Evolutionary conservation across 53 echinoderm and acorn worm species (phyloP).

Genomic region (Stichopus horrens): DNA sequence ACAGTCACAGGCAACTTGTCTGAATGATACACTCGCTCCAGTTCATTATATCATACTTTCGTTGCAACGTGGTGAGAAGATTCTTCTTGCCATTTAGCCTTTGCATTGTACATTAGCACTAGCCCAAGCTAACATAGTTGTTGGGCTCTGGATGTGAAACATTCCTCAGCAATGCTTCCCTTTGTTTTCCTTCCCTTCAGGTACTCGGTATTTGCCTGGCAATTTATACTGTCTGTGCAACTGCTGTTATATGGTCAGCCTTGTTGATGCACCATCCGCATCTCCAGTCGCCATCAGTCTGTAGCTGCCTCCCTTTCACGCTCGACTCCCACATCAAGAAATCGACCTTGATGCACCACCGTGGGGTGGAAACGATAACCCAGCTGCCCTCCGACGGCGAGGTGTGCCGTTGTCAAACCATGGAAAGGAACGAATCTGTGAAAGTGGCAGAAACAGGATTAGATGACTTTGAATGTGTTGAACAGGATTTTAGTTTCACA

Average conservation of each 20-base stretch:
- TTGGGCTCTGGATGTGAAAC: no score
- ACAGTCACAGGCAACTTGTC: no score
- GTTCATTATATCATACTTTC: no score
- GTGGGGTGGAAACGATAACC: neutral
- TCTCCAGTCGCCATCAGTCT: conserved; percentile 51
- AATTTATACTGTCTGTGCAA: conserved; percentile 75
- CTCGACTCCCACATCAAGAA: conserved; percentile 65
- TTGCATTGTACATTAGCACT: no score
- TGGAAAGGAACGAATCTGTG: neutral
- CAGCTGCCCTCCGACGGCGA: neutral
- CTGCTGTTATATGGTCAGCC: conserved; percentile 65
- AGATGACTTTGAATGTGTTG: neutral
- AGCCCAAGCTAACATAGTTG: no score
- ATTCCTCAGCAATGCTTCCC: neutral
- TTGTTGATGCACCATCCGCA: conserved; percentile 61
- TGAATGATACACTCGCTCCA: no score
- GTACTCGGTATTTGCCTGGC: conserved; percentile 70
- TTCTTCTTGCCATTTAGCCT: no score
- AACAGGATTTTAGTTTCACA: conserved; percentile 4
- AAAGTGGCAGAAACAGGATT: neutral
- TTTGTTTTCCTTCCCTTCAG: conserved; percentile 40
- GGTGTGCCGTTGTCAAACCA: neutral
- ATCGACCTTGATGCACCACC: conserved; percentile 58
- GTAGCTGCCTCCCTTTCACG: conserved; percentile 54
- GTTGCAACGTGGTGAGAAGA: no score